These are phyloP conservation scores for Passer domesticus DNA, from an alignment of 2,113 vertebrate genomes.

Conservation along the genomic window DNA sequence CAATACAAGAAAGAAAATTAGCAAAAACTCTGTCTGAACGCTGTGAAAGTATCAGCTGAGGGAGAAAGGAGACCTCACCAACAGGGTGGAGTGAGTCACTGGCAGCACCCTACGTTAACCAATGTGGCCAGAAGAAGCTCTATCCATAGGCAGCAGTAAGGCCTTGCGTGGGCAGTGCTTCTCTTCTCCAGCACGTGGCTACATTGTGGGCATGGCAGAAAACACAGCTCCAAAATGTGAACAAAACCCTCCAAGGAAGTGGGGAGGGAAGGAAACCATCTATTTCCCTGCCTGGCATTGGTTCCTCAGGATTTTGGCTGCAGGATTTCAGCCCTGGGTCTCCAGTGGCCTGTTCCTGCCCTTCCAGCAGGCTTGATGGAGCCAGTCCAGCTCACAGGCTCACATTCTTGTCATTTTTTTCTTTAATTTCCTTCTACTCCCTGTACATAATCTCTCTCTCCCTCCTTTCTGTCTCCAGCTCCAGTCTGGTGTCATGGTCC, in stretches of 20 bases:
- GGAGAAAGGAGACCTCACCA: background rate
- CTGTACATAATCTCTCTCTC: conserved; percentile 18
- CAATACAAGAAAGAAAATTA: background rate
- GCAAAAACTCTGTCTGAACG: background rate
- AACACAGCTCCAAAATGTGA: background rate
- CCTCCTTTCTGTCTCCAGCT: conserved; percentile 23
- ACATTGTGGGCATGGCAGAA: background rate
- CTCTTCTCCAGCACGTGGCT: background rate
- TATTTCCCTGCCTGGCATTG: background rate
- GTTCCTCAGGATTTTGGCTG: background rate
- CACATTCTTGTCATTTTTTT: conserved; percentile 60
- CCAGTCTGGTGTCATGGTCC: background rate
- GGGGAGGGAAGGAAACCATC: background rate
- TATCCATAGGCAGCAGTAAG: background rate
- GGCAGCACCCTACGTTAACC: background rate
- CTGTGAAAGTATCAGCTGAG: background rate
- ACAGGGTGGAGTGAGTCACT: background rate
- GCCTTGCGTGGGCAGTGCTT: background rate
- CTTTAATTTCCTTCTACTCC: conserved; percentile 51
- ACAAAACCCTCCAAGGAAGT: background rate
- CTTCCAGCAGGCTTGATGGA: background rate
- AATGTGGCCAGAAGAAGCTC: background rate
- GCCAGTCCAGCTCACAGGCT: conserved; percentile 18
- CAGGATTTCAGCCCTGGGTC: background rate
- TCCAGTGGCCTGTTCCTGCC: background rate